Percentiles rank a stretch among this genome's conserved stretches.
These are phyloP conservation scores for Acromyrmex echinatior DNA, from an alignment of 1,140 invertebrate genomes.

Conservation along the genomic window DNA sequence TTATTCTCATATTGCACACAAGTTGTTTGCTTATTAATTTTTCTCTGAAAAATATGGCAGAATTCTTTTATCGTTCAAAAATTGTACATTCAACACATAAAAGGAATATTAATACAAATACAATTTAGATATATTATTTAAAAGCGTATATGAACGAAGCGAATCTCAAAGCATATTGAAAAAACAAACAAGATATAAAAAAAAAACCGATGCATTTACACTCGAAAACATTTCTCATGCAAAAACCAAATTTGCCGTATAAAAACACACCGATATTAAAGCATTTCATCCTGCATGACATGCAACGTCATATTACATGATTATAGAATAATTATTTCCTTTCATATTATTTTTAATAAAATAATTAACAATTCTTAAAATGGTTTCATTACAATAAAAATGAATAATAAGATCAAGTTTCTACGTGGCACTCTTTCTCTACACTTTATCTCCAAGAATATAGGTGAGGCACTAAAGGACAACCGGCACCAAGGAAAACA, in stretches of 20 bases:
- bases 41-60: background rate
- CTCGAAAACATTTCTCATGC: background rate
- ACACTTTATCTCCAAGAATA: constrained; percentile 29
- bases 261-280: constrained; percentile 26
- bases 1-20: background rate
- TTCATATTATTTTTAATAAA: constrained; percentile 7
- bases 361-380: constrained; percentile 19
- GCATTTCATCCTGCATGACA: background rate
- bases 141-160: background rate
- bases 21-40: constrained; percentile 13
- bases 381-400: background rate
- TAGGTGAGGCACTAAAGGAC: constrained; percentile 32
- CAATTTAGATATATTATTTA: background rate
- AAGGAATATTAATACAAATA: constrained; percentile 26
- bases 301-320: background rate
- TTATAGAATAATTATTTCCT: background rate
- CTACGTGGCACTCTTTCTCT: background rate
- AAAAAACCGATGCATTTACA: background rate
- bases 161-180: background rate
- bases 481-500: constrained; percentile 59
- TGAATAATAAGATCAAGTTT: background rate
- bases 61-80: background rate
- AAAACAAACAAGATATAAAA: background rate
- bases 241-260: background rate
- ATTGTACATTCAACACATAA: constrained; percentile 5